Conservation (phyloP, 2,797 vertebrate genomes). For the Micromesistius poutassou region DNA sequence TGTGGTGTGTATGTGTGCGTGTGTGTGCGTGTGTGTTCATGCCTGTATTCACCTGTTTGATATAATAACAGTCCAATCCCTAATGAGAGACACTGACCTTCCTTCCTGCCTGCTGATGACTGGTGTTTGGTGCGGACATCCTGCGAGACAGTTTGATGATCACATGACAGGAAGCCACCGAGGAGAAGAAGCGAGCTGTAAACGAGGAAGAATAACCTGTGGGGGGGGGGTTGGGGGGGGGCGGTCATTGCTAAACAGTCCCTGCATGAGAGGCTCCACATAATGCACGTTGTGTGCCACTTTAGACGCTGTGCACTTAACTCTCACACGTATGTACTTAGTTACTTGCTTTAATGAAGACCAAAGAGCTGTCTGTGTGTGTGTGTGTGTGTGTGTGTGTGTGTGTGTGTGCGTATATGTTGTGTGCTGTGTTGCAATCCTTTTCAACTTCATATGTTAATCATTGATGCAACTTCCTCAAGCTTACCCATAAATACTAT, state of each 20-base stretch:
- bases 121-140: constrained; percentile 57
- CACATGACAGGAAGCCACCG: constrained; percentile 55
- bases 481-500: not conserved
- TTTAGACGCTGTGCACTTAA: constrained; percentile 16
- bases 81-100: constrained; percentile 38
- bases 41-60: constrained; percentile 33
- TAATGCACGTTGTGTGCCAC: constrained; percentile 30
- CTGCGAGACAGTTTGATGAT: constrained; percentile 40
- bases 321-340: constrained; percentile 4
- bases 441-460: not conserved
- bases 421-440: not conserved
- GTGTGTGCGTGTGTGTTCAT: constrained; percentile 4
- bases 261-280: constrained; percentile 15
- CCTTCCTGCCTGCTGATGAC: constrained; percentile 40
- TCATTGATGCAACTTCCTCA: not conserved
- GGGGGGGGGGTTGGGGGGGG: not conserved
- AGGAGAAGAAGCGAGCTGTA: constrained; percentile 33
- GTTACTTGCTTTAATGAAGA: not conserved
- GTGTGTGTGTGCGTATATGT: not conserved
- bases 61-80: constrained; percentile 19
- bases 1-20: not conserved
- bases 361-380: not conserved
- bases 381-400: constrained; percentile 2
- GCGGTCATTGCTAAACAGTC: constrained; percentile 15
- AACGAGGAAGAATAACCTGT: constrained; percentile 44